A percentile compares a stretch with the other conserved stretches of the same genome.
These are phyloP conservation scores for Priocnemis perturbator DNA, from an alignment of 2,888 invertebrate species.

Conservation along the genomic window DNA sequence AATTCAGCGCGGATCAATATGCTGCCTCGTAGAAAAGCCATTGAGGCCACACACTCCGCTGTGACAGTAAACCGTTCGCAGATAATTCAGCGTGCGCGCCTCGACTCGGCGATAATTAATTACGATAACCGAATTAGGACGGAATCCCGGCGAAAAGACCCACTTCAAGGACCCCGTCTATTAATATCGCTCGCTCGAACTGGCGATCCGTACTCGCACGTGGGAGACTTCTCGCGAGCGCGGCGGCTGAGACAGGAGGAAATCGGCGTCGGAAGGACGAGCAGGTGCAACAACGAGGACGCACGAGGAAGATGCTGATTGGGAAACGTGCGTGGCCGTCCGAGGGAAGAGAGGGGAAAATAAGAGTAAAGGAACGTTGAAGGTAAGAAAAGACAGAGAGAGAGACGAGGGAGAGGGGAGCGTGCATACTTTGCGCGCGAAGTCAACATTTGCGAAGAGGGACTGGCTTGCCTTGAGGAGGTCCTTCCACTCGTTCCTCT, in stretches of 20 bases:
- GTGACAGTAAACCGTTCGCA: too few species aligned
- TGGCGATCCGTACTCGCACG: too few species aligned
- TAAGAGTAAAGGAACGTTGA: neutral
- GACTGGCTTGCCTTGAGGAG: conserved; percentile 72
- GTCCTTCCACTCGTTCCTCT: conserved; percentile 70
- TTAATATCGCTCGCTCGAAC: too few species aligned
- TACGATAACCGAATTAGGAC: too few species aligned
- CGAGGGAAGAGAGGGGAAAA: conserved; percentile 7
- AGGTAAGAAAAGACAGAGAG: neutral
- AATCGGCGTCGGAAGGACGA: neutral
- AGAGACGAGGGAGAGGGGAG: conserved; percentile 25
- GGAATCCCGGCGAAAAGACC: too few species aligned
- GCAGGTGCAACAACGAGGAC: conserved; percentile 4
- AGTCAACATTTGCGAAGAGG: conserved; percentile 52
- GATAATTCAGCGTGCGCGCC: too few species aligned
- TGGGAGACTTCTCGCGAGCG: too few species aligned
- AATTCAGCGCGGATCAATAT: too few species aligned
- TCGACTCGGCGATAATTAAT: too few species aligned
- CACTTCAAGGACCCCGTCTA: too few species aligned
- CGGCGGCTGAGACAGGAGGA: neutral
- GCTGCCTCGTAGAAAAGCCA: too few species aligned
- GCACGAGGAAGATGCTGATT: conserved; percentile 8
- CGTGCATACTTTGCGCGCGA: conserved; percentile 39
- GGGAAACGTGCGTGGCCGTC: conserved; percentile 1
- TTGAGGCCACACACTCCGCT: too few species aligned